Base-by-base conservation (phyloP, 2,888 invertebrate genomes). In the Cylloceria caligata region DNA sequence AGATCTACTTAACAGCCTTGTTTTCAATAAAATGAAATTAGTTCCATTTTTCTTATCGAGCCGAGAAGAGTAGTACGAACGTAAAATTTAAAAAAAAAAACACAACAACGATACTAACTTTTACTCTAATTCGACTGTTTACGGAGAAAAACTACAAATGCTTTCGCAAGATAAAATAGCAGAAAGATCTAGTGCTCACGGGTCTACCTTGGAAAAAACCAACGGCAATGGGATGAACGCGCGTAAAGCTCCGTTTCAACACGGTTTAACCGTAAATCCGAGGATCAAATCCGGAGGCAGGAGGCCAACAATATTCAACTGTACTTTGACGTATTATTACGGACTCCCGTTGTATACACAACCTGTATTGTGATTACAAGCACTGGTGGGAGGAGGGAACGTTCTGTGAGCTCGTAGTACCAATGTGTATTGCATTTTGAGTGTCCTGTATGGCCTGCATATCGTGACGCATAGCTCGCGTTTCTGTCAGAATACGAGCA, bases 301-400 rank as follows among this genome's bases (percentile, higher is more conserved):
- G 55, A 47, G 30, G 49, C 45, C 72, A 71, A 65, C 72, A 9
- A 27, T 30, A 57, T 73, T 30, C 49, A 39, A 21, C 62, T 60
- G 47, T 30, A 45, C 3, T 45, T 34, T 21, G 47, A 47, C 30
- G 30, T 73, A 73, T 67, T 72, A 72, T 79, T 67, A 78, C 30
- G 30, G 55, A 24, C 64, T 27, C n/a, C n/a, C 9, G 19, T 5
- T 5, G 34, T 62, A 34, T 52, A 55, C 47, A 60, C 57, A 49
- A 49, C 57, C 67, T 49, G 73, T 73, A 67, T 73, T 60, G 72
- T 73, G 79, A 79, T 73, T 67, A 79, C 72, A 27, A 52, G 73
- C 11, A 39, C 60, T 42, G 67, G 39, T 73, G 67, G 72, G 73
- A 60, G 57, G 49, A 67, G 49, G 24, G 19, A 42, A 52, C 52